phyloP scores from a whole-genome alignment of 64 coral and sea anemone species.

The Exaiptasia diaphana region DNA sequence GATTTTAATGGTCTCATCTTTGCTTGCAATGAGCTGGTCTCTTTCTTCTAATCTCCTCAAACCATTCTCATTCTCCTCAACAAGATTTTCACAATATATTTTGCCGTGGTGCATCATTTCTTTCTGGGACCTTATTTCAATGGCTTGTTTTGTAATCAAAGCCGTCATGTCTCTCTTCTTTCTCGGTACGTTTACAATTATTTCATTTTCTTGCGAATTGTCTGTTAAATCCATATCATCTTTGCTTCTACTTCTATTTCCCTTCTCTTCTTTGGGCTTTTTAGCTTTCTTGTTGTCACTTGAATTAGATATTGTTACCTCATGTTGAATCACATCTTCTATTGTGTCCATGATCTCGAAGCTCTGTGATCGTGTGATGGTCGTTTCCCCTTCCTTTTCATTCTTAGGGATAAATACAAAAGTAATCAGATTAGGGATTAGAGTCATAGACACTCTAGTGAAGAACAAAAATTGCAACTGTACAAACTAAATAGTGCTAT shows the following conservation, averaged over 20 bases:
- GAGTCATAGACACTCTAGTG: too few species aligned
- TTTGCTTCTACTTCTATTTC: constrained; percentile 7
- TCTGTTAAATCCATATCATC: background rate
- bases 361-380: background rate
- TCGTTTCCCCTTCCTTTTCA: background rate
- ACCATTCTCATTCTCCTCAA: constrained; percentile 18
- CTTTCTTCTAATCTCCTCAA: constrained; percentile 48
- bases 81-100: constrained; percentile 18
- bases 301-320: too few species aligned
- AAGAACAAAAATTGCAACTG: too few species aligned
- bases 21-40: constrained; percentile 33
- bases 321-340: background rate
- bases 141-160: constrained; percentile 31
- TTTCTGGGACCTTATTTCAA: constrained; percentile 54
- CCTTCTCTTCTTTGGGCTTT: background rate
- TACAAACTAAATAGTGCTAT: too few species aligned
- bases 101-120: constrained; percentile 56
- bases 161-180: constrained; percentile 57
- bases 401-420: too few species aligned
- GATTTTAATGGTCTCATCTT: constrained; percentile 36
- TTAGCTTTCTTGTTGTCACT: constrained; percentile 8
- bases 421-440: too few species aligned
- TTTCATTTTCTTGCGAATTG: background rate
- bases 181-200: constrained; percentile 21
- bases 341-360: background rate